Base-by-base conservation (phyloP, 2,888 invertebrate species). In the Cacoxenus indagator region DNA sequence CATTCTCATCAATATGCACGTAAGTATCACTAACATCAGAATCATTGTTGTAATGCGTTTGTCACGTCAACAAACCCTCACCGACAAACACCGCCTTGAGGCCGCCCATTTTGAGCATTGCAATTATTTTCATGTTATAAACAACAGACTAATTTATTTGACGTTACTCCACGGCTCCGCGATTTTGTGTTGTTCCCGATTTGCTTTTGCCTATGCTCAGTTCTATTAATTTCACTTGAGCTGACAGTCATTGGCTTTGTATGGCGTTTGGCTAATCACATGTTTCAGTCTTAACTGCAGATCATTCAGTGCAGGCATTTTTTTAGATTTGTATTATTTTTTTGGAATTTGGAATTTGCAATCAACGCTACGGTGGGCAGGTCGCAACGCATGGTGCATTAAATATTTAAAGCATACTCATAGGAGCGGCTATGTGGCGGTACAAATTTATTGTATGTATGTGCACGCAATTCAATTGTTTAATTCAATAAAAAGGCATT, bases 131-230 rank as follows among this genome's bases (percentile, higher is more conserved):
- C 72, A 76, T 72, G 67, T 67, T 67, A 75, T 71, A 76, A 78
- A 70, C 71, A 75, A 69, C 70, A 68, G 70, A 66, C 73, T 64
- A 75, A 79, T 78, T 76, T 76, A 67, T 73, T 62, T 69, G 67
- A 65, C 62, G 62, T 70, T 77, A 65, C 31, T 31, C 9, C 9
- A 31, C 31, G 31, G 31, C 31, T 64, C 71, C 68, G 67, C 70
- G 70, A 70, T 74, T 71, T 76, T 71, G 71, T 73, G 75, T 67
- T 51, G 66, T 68, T 68, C 37, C 45, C 54, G 31, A n/a, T 31
- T 27, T 61, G 64, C 46, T 59, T 29, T 51, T 68, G 67, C 62
- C 73, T 66, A 69, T 64, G 68, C 62, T 74, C 73, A 69, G 73
- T 75, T 78, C 73, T 77, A 73, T 74, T 70, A 70, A 70, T 67